Percentiles rank a stretch among this genome's conserved stretches.
Conservation (phyloP, 2,113 vertebrate species). For the Onychorhynchus coronatus region DNA sequence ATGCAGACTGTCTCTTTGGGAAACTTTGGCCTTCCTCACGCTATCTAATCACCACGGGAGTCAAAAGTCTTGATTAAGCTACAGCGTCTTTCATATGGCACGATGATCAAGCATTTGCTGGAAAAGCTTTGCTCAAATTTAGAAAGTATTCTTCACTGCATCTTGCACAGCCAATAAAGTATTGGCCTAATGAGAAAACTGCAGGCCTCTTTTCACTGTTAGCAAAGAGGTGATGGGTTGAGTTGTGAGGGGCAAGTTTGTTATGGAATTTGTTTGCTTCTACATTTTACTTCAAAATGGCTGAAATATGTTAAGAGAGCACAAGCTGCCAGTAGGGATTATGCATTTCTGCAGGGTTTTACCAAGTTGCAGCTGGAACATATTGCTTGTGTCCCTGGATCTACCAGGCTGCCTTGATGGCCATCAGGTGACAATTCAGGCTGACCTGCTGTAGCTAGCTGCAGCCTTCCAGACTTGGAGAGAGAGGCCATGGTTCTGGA, state of each 20-base stretch:
- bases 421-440: not conserved
- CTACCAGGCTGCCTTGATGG: not conserved
- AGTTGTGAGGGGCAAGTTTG: not conserved
- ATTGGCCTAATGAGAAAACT: not conserved
- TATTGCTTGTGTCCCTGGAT: not conserved
- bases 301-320: not conserved
- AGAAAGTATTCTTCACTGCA: not conserved
- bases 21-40: not conserved
- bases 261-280: not conserved
- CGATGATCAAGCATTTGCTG: not conserved
- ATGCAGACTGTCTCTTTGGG: not conserved
- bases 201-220: not conserved
- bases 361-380: not conserved
- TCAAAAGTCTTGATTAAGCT: not conserved
- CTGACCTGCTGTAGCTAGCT: not conserved
- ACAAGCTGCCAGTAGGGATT: not conserved
- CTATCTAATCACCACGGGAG: not conserved
- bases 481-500: not conserved
- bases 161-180: not conserved
- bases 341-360: not conserved
- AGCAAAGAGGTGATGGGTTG: not conserved
- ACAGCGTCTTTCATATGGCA: not conserved
- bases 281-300: not conserved
- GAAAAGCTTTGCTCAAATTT: not conserved
- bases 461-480: too few species aligned